Percentiles rank a stretch among this genome's conserved stretches.
These are phyloP conservation scores for Myotis lucifugus DNA, from an alignment of 2,113 vertebrate species.

Conservation along the genomic window DNA sequence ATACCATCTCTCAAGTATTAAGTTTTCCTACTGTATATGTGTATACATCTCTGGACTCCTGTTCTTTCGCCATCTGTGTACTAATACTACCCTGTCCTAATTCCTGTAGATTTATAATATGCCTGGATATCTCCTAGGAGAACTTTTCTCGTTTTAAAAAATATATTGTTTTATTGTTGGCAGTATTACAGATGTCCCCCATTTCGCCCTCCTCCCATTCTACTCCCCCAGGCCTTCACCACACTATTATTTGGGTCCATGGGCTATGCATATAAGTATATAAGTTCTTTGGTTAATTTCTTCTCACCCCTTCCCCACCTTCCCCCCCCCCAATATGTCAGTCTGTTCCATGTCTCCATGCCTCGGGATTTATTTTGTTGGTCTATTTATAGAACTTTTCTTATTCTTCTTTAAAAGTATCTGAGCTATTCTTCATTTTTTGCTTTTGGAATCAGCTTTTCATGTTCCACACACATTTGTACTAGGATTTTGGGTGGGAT, in stretches of 20 bases:
- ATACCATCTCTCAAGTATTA: not conserved
- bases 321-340: too few relatives aligned
- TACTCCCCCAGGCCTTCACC: too few relatives aligned
- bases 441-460: slow-evolving; percentile 8
- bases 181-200: too few relatives aligned
- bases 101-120: slow-evolving; percentile 3
- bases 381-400: not conserved
- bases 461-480: not conserved
- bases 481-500: slow-evolving; percentile 1
- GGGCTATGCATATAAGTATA: too few relatives aligned
- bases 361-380: too few relatives aligned
- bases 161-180: too few relatives aligned
- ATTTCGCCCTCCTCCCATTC: too few relatives aligned
- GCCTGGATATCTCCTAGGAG: not conserved
- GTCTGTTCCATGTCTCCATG: too few relatives aligned
- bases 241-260: too few relatives aligned
- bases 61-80: not conserved
- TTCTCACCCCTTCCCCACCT: too few relatives aligned
- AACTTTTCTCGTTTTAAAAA: slow-evolving; percentile 5
- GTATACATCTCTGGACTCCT: not conserved
- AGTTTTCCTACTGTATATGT: not conserved
- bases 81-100: not conserved
- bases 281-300: too few relatives aligned
- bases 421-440: not conserved
- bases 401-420: not conserved